Conservation (phyloP, 2,888 invertebrate species). For the Ectemnius lituratus region DNA sequence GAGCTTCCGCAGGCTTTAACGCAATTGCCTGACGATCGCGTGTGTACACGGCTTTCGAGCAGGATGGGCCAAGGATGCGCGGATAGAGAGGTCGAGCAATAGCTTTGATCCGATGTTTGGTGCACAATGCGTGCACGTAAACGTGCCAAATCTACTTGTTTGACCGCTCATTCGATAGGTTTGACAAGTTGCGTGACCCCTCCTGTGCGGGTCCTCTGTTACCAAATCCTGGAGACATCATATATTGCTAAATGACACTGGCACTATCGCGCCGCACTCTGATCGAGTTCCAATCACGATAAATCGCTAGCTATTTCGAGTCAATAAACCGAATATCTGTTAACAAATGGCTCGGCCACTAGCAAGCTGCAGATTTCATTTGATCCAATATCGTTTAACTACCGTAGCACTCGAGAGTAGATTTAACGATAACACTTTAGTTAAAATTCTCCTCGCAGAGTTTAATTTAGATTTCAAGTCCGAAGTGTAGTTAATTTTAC, state of each 20-base stretch:
- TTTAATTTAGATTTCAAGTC: no score
- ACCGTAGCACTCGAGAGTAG: no score
- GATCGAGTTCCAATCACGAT: no score
- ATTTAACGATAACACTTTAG: no score
- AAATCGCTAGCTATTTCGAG: no score
- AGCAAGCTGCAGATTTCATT: no score
- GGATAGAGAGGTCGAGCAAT: slow-evolving; percentile 41
- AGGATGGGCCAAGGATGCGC: slow-evolving; percentile 52
- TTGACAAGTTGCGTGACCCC: slow-evolving; percentile 31
- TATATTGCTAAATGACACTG: not conserved
- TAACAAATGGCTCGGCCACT: no score
- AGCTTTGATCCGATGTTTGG: slow-evolving; percentile 54
- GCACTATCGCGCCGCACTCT: no score
- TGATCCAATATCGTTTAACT: no score
- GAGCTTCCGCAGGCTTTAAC: slow-evolving; percentile 50
- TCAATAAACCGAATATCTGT: no score
- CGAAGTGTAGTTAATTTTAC: no score
- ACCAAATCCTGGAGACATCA: not conserved
- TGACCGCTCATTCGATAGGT: slow-evolving; percentile 53
- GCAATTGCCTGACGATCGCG: slow-evolving; percentile 47
- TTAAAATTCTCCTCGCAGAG: no score
- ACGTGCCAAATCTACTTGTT: slow-evolving; percentile 57
- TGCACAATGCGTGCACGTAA: slow-evolving; percentile 56
- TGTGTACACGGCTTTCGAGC: slow-evolving; percentile 48
- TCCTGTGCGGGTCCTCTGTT: not conserved